Evolutionary conservation across 2,113 vertebrate species (phyloP).

Genomic region (Crypturellus undulatus): DNA sequence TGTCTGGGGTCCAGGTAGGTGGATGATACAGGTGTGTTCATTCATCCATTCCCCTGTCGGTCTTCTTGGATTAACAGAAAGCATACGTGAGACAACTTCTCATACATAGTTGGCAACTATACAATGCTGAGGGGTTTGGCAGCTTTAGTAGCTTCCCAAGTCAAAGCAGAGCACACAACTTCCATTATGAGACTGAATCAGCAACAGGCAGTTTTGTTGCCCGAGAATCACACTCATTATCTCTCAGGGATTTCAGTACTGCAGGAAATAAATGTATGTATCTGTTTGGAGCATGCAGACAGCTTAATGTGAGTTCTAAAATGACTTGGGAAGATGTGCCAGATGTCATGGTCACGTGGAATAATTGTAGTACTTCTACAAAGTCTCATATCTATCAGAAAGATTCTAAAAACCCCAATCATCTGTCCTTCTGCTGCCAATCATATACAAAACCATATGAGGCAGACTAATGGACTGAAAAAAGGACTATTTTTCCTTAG

Average conservation of each 20-base stretch:
- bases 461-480: no score
- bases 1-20: background rate
- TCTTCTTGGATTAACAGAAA: background rate
- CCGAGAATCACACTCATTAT: background rate
- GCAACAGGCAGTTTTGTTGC: background rate
- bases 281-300: background rate
- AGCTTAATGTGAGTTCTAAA: background rate
- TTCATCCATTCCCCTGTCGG: background rate
- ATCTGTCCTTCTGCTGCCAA: background rate
- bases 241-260: background rate
- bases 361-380: background rate
- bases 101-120: rapidly evolving
- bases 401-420: background rate
- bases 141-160: background rate
- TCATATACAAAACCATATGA: background rate
- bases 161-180: background rate
- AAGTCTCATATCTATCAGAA: background rate
- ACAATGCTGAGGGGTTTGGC: background rate
- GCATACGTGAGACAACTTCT: background rate
- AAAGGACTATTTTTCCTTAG: background rate
- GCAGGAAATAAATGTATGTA: background rate
- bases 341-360: rapidly evolving
- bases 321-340: background rate
- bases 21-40: background rate
- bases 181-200: background rate